Percentiles rank a stretch among this genome's conserved stretches.
Conservation (phyloP, 2,888 invertebrate genomes). For the Acronicta alni region DNA sequence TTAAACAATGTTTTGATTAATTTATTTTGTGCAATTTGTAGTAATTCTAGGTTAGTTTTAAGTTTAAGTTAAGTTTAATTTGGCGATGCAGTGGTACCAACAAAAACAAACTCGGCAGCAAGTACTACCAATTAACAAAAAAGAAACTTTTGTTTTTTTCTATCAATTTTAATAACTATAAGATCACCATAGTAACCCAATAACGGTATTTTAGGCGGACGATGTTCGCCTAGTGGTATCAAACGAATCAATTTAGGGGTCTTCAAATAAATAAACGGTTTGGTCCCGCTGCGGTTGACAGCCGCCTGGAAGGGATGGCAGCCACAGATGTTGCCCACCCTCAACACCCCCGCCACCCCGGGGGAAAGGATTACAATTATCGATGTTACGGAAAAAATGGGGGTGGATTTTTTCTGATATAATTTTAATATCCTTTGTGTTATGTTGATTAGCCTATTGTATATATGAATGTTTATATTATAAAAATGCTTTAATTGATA, state of each 20-base stretch:
- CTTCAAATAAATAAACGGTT: slow-evolving; percentile 77
- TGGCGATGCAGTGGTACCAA: too few relatives aligned
- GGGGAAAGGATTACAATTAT: slow-evolving; percentile 70
- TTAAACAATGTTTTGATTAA: too few relatives aligned
- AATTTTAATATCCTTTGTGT: slow-evolving; percentile 51
- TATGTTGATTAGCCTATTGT: slow-evolving; percentile 27
- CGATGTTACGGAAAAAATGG: slow-evolving; percentile 60
- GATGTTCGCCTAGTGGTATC: slow-evolving; percentile 61
- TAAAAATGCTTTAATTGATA: too few relatives aligned
- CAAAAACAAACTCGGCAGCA: too few relatives aligned
- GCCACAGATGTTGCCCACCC: slow-evolving; percentile 75
- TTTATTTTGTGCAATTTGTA: too few relatives aligned
- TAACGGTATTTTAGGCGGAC: slow-evolving; percentile 43
- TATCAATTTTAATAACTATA: neutral
- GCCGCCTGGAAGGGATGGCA: slow-evolving; percentile 80
- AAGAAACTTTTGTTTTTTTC: neutral
- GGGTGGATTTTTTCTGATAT: slow-evolving; percentile 40
- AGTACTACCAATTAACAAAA: too few relatives aligned
- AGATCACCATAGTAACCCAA: neutral
- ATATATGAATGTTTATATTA: slow-evolving; percentile 9
- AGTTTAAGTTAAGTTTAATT: too few relatives aligned
- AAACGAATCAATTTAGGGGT: slow-evolving; percentile 82
- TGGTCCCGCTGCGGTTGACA: slow-evolving; percentile 80
- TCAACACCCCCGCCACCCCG: slow-evolving; percentile 28
- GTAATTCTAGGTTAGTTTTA: too few relatives aligned